Base-by-base conservation (phyloP, 2,113 vertebrate species). In the Melozone crissalis region DNA sequence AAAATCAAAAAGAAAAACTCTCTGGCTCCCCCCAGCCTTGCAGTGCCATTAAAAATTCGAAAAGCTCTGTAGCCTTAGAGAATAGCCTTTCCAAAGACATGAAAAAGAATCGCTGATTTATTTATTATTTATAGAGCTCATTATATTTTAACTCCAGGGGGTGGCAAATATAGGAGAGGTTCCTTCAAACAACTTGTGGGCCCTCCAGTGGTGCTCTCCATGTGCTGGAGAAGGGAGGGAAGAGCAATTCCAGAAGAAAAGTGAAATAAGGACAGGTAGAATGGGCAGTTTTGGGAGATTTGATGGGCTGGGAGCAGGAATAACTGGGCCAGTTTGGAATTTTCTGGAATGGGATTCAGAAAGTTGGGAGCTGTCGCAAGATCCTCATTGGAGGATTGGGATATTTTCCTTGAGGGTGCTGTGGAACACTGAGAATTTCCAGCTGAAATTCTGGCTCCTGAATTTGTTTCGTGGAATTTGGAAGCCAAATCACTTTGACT, bases 131-230 rank as follows among this genome's bases (percentile, higher is more conserved):
- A 97, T 94, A 18, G 86, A 37, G 46, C 88, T 95, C 93, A 65
- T 96, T 91, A 95, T 94, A 92, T 95, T 96, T 96, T 94, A 94
- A 95, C 95, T 95, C 87, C 85, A 55, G 92, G 87, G 94, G 79
- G 83, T 92, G 83, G 88, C 88, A 95, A 93, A 85, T 54, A 90
- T 2, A 94, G 65, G 68, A 80, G 11, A 52, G 78, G 3, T 49
- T 94, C 81, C 93, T 95, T 69, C 87, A 83, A 85, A 96, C 79
- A 77, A 44, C 92, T 88, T 65, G 83, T 93, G 88, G 92, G 93
- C 94, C 95, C 93, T 95, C 87, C 93, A 96, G 90, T 93, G 84
- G 79, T 54, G 85, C 58, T 96, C 35, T 31, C 69, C 10, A 0
- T 0, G 75, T 2, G 3, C 43, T 28, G 17, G 11, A 15, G 49